Evolutionary conservation across 2,113 vertebrate species (phyloP).

Genomic region (Diphyllodes magnificus): DNA sequence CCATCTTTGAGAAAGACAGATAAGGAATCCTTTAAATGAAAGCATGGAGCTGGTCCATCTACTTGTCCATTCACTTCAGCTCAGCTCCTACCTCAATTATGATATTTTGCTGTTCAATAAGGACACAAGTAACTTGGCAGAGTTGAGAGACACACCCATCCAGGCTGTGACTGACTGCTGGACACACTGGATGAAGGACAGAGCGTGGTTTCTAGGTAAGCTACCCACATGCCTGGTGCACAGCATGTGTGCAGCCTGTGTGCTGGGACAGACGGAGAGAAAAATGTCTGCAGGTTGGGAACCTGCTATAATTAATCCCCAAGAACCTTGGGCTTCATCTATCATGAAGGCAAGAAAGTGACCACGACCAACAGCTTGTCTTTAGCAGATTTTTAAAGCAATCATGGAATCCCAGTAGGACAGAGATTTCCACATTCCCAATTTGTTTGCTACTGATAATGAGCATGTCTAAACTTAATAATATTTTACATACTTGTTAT

Average conservation of each 20-base stretch:
- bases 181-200: background rate
- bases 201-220: background rate
- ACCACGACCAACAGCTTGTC: background rate
- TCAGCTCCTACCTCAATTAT: background rate
- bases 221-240: background rate
- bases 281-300: background rate
- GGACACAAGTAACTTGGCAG: background rate
- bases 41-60: background rate
- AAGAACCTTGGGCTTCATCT: background rate
- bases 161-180: background rate
- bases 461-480: background rate
- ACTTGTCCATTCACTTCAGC: background rate
- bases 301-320: background rate
- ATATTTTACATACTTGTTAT: background rate
- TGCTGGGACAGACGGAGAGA: accelerated
- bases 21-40: accelerated
- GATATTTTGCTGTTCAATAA: background rate
- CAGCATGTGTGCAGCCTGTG: background rate
- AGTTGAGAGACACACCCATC: background rate
- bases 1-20: background rate
- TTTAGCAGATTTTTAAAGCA: background rate
- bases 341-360: background rate
- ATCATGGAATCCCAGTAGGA: background rate
- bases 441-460: background rate
- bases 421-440: background rate